Conservation (phyloP, 1,140 invertebrate species). For the Cherax quadricarinatus region DNA sequence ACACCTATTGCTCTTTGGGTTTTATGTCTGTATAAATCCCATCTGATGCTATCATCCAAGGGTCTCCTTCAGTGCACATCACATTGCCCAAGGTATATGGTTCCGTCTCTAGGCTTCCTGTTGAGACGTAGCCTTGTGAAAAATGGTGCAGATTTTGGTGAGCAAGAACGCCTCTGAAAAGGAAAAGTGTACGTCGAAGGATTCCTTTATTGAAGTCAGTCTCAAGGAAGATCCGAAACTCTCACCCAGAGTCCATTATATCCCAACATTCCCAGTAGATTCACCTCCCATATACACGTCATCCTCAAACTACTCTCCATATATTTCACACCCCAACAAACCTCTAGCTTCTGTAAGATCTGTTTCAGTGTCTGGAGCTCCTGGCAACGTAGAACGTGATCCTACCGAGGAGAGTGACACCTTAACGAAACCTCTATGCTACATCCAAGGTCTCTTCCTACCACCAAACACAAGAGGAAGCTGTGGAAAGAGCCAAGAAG, state of each 20-base stretch:
- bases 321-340: background rate
- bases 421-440: background rate
- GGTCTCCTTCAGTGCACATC: background rate
- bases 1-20: background rate
- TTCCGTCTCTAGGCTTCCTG: background rate
- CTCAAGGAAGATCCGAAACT: background rate
- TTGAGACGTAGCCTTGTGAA: background rate
- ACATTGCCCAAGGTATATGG: background rate
- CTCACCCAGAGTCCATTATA: background rate
- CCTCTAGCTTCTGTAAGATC: background rate
- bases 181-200: background rate
- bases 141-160: conserved; percentile 1
- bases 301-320: background rate
- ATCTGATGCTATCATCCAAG: background rate
- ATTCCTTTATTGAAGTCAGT: background rate
- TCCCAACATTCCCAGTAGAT: background rate
- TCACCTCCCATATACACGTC: background rate
- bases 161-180: background rate
- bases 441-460: background rate
- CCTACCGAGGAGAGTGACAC: background rate
- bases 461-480: background rate
- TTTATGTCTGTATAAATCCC: conserved; percentile 7
- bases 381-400: too few relatives aligned
- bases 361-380: background rate
- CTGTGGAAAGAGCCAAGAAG: background rate